Evolutionary conservation across 2,113 vertebrate genomes (phyloP), one percentile per base, ranked within the genome.

Genomic region (Octodon degus): DNA sequence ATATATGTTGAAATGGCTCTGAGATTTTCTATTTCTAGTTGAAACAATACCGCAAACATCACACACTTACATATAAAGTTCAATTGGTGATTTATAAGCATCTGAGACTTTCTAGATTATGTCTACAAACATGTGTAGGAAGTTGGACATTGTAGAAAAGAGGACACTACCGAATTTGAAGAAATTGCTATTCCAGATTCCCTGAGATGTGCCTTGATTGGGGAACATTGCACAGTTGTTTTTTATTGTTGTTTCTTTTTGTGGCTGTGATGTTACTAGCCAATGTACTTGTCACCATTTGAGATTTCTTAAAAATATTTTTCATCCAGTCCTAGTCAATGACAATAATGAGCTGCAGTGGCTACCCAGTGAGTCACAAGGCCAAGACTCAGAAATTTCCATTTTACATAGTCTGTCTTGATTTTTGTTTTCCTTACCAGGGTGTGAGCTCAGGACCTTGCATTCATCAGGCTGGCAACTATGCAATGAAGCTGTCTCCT

Each of bases 101-200:
- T 65, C 32, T 83, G 68, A 53, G 2, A 2, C 2, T 25, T 32
- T 67, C 5, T 1, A 27, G 4, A 20, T 10, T 43, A 16, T 0
- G 34, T 16, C 8, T 70, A 13, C 68, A n/a, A 5, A 20, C 6
- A 70, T 62, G 63, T 37, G 68, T 20, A 12, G 7, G 11, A 79
- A 58, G 34, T 34, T 30, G 19, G 37, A 27, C 7, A 10, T 82
- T 88, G 65, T 60, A 70, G 3, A n/a, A 70, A 58, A 50, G 77
- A 70, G 19, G 55, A 7, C 30, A 37, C 10, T 87, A 20, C 1
- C 25, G 60, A 50, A 90, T 92, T 7, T 63, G 32, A 32, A 83
- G 50, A 70, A 65, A 83, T 25, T 22, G 16, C 53, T 40, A 67
- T n/a, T n/a, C 14, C 60, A 89, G 67, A 58, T 84, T 55, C 13